Evolutionary conservation across 92 coral and sea anemone species (phyloP).

Genomic region (Micromussa lordhowensis): DNA sequence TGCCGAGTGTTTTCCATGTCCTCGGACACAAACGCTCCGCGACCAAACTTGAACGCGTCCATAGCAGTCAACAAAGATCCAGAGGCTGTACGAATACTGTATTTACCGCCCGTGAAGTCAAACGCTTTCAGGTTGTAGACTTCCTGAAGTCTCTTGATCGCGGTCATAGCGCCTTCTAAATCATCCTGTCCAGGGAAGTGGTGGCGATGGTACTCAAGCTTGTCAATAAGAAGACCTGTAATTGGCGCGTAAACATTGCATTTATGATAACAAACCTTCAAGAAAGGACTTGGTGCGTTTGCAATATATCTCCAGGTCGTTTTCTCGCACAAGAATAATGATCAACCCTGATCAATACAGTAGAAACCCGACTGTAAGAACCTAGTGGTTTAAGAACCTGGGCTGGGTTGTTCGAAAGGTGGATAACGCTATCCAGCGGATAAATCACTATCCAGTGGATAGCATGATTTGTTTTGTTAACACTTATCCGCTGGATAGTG

Average conservation of each 20-base stretch:
- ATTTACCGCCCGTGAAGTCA: conserved; percentile 85
- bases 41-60: conserved; percentile 89
- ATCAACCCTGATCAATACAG: no score
- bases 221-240: conserved; percentile 71
- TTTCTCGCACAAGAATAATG: no score
- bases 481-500: no score
- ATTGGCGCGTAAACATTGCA: neutral
- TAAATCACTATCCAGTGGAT: no score
- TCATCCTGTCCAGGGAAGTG: conserved; percentile 77
- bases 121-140: conserved; percentile 84
- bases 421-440: no score
- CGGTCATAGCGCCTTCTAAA: conserved; percentile 87
- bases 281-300: neutral
- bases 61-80: conserved; percentile 61
- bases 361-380: no score
- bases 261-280: neutral
- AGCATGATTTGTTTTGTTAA: no score
- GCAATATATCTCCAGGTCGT: no score
- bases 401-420: no score
- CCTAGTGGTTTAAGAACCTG: no score
- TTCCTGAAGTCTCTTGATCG: conserved; percentile 89
- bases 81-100: conserved; percentile 48
- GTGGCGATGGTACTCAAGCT: conserved; percentile 59
- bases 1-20: conserved; percentile 71
- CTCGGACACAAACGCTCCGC: conserved; percentile 69